phyloP scores from a whole-genome alignment of 2,113 vertebrate species.

The Alouatta palliata region DNA sequence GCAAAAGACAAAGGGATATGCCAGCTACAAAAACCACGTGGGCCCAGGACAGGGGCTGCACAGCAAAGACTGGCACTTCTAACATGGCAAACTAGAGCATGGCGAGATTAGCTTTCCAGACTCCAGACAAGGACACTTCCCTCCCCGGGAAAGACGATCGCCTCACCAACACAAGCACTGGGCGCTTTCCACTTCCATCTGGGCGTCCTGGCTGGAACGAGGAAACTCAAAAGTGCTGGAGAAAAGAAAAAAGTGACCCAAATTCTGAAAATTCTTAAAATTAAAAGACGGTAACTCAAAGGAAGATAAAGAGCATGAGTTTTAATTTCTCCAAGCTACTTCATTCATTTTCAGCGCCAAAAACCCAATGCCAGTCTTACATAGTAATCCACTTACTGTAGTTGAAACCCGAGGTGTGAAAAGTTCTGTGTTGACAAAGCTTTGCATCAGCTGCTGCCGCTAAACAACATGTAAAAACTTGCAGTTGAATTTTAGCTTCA shows the following conservation, averaged over 20 bases:
- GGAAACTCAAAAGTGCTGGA: not conserved
- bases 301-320: not conserved
- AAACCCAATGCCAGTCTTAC: not conserved
- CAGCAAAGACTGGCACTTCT: not conserved
- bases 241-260: not conserved
- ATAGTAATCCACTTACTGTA: not conserved
- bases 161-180: not conserved
- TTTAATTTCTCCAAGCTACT: not conserved
- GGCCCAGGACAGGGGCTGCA: not conserved
- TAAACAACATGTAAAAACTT: constrained; percentile 53
- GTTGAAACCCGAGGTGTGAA: constrained; percentile 5
- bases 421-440: constrained; percentile 47
- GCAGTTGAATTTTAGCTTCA: constrained; percentile 68
- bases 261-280: not conserved
- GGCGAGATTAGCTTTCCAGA: not conserved
- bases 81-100: not conserved
- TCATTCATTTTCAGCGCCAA: not conserved
- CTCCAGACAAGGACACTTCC: not conserved
- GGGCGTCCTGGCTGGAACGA: not conserved
- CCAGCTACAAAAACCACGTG: not conserved
- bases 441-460: constrained; percentile 42
- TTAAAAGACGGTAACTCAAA: not conserved
- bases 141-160: not conserved
- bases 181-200: not conserved
- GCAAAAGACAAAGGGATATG: not conserved